Base-by-base conservation (phyloP, 2,113 vertebrate species). In the Seriola quinqueradiata region DNA sequence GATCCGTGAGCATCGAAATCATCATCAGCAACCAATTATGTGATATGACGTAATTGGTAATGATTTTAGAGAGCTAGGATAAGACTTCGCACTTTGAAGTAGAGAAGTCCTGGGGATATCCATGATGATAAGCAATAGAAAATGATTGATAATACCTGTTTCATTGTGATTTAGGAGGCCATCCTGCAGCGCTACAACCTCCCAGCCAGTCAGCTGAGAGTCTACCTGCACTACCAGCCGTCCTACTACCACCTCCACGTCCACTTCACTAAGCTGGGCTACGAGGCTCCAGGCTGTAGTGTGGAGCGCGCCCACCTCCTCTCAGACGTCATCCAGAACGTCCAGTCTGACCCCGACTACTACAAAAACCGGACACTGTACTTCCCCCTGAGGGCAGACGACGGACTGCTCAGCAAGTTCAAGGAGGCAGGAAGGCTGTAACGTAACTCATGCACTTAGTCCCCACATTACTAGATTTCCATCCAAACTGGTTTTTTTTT, bases 211-310 rank as follows among this genome's bases (percentile, higher is more conserved):
- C 96, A 95, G 48, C 93, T 99, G 72, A 92, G 97, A 0, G 87
- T 97, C 50, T 98, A 97, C 91, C 92, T 99, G 74, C 98, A 99
- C 87, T 99, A 99, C 94, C 97, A 97, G 61, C 98, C 98, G 0
- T 99, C 98, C 42, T 99, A 99, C 88, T 96, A 97, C 80, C 98
- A 99, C 93, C 95, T 99, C 10, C 98, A 99, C 0, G 94, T 99
- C 21, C 98, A 99, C 66, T 97, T 99, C 94, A 99, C 97, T 0
- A 95, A 96, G 1, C 91, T 99, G 93, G 95, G 95, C 85, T 97
- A 97, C 0, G 96, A 99, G 0, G 97, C 96, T 0, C 97, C 97
- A 0, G 98, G 98, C 69, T 92, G 92, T 0, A 89, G 94, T 0
- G 97, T 97, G 70, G 98, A 99, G 85, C 94, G 96, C 1, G 98